Percentiles rank a stretch among this genome's conserved stretches.
phyloP scores from a whole-genome alignment of 2,888 invertebrate genomes.

The Ypsolopha sequella region DNA sequence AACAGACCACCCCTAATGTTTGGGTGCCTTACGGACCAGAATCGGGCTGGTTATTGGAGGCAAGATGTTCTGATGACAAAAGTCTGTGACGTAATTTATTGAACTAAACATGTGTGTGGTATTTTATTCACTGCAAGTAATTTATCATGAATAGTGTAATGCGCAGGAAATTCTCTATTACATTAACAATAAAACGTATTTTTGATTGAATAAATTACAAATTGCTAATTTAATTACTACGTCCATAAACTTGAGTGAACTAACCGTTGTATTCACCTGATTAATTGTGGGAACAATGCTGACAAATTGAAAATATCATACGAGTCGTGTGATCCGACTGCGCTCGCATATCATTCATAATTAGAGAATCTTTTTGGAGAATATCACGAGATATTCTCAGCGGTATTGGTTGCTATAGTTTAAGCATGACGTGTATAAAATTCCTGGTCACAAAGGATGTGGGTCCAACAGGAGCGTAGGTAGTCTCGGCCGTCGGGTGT shows the following conservation, averaged over 20 bases:
- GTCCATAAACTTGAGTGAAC: too few relatives aligned
- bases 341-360: conserved; percentile 24
- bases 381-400: conserved; percentile 42
- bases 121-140: conserved; percentile 1
- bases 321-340: conserved; percentile 5
- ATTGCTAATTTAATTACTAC: too few relatives aligned
- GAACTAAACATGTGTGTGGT: conserved; percentile 9
- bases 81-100: conserved; percentile 28
- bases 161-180: too few relatives aligned
- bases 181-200: too few relatives aligned
- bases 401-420: background rate
- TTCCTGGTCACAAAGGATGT: conserved; percentile 48
- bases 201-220: too few relatives aligned
- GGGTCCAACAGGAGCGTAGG: conserved; percentile 52
- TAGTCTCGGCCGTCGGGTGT: conserved; percentile 32
- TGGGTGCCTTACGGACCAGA: conserved; percentile 21
- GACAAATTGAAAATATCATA: conserved; percentile 27
- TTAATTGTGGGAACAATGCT: conserved; percentile 12
- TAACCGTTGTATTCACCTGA: too few relatives aligned
- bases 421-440: conserved; percentile 55
- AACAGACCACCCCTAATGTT: conserved; percentile 54
- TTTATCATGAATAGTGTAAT: background rate
- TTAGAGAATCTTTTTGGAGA: conserved; percentile 39
- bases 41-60: conserved; percentile 16
- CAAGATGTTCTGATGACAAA: conserved; percentile 25